Base-by-base conservation (phyloP, 2,113 vertebrate genomes). In the Misgurnus mizolepis region DNA sequence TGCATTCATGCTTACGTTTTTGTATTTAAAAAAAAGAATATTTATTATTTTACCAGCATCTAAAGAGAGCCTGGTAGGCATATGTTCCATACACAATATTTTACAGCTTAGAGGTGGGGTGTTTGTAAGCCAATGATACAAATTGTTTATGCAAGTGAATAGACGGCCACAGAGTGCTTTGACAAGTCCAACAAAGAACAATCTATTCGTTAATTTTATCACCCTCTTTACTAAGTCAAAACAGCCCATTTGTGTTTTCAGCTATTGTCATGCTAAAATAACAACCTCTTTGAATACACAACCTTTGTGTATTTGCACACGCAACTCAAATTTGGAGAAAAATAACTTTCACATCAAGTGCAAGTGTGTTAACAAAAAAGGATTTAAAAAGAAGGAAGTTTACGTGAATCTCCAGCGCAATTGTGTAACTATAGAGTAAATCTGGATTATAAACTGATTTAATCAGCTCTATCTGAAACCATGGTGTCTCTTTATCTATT, bases 391-490 rank as follows among this genome's bases (percentile, higher is more conserved):
- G 27, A 34, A 34, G 27, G 27, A 34, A n/a, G 40, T 80, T 14
- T 0, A n/a, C 11, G 17, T 49, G 5, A 67, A 45, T 58, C 45
- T 80, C 53, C 75, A 53, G 50, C 34, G 45, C 39, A 55, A 40
- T 64, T 67, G 58, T 74, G 47, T 80, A 12, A 40, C 47, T 40
- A 50, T 72, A 72, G 78, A 68, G 53, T 78, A 62, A 84, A 85
- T 61, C 2, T 49, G 69, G 70, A 67, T 9, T 76, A 67, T 85
- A 80, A 79, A 76, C 69, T 78, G 79, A 83, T 78, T 67, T 67
- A 83, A 87, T 89, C 86, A 58, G 5, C 6, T 77, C 76, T 78
- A 80, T 83, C 79, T 62, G 87, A 72, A 55, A 61, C 39, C 43
- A 40, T 47, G 43, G 65, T 7, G 18, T 22, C 22, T 53, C 34